Evolutionary conservation across 2,888 invertebrate species (phyloP).

Genomic region (Autographa pulchrina): DNA sequence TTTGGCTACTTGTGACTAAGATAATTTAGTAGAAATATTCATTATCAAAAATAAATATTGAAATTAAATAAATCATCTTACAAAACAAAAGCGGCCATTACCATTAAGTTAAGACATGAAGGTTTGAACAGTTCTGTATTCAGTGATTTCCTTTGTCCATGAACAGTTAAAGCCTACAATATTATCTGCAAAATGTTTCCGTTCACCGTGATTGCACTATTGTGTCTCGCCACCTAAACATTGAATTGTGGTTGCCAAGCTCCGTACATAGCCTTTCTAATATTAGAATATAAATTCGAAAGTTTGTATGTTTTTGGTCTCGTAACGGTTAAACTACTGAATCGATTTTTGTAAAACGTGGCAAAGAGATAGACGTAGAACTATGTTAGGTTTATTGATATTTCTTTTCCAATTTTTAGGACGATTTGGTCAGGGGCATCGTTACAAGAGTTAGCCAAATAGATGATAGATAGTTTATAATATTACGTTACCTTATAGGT

Average conservation of each 20-base stretch:
- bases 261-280: background rate
- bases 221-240: slow-evolving; percentile 34
- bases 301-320: background rate
- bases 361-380: too few species aligned
- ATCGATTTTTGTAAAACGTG: too few species aligned
- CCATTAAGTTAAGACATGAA: slow-evolving; percentile 10
- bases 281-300: background rate
- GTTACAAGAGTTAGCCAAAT: too few species aligned
- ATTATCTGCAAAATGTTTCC: slow-evolving; percentile 46
- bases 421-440: too few species aligned
- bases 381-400: too few species aligned
- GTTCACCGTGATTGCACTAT: slow-evolving; percentile 53
- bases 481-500: too few species aligned
- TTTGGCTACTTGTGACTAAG: too few species aligned
- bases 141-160: slow-evolving; percentile 25
- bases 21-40: too few species aligned
- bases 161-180: slow-evolving; percentile 42
- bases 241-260: background rate
- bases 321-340: background rate
- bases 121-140: slow-evolving; percentile 21
- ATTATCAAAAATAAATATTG: too few species aligned
- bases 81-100: slow-evolving; percentile 11
- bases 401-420: too few species aligned
- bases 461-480: too few species aligned
- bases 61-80: background rate